Conservation (phyloP, 2,113 vertebrate genomes). For the Syrrhaptes paradoxus region DNA sequence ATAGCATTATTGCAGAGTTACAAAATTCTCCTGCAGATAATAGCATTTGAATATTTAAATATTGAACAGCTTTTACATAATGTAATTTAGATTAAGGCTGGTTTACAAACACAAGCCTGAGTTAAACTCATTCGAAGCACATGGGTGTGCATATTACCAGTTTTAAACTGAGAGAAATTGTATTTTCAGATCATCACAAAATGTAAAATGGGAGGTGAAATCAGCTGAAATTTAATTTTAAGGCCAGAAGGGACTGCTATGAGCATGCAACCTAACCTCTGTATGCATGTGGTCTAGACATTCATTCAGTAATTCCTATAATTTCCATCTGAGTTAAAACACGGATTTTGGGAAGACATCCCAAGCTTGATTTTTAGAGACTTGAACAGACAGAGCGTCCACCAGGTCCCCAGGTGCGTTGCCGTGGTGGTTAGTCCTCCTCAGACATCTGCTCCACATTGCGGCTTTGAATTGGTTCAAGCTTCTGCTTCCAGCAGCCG, state of each 20-base stretch:
- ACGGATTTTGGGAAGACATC: background rate
- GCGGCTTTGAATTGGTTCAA: background rate
- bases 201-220: background rate
- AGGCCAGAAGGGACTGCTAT: background rate
- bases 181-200: background rate
- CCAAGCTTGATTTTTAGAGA: background rate
- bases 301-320: background rate
- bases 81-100: constrained; percentile 29
- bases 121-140: background rate
- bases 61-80: background rate
- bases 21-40: constrained; percentile 22
- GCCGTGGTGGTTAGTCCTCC: background rate
- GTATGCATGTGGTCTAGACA: rapidly evolving
- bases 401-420: rapidly evolving
- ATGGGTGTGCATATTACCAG: background rate
- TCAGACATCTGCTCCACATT: background rate
- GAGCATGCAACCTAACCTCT: background rate
- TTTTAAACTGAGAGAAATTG: background rate
- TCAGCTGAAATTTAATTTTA: background rate
- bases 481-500: background rate
- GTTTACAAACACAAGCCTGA: constrained; percentile 28
- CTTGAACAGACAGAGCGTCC: background rate
- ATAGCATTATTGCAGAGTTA: background rate
- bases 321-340: background rate
- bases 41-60: constrained; percentile 31